Evolutionary conservation across 2,797 vertebrate genomes (phyloP), one percentile per base, ranked within the genome.

Genomic region (Melanotaenia trifasciata): DNA sequence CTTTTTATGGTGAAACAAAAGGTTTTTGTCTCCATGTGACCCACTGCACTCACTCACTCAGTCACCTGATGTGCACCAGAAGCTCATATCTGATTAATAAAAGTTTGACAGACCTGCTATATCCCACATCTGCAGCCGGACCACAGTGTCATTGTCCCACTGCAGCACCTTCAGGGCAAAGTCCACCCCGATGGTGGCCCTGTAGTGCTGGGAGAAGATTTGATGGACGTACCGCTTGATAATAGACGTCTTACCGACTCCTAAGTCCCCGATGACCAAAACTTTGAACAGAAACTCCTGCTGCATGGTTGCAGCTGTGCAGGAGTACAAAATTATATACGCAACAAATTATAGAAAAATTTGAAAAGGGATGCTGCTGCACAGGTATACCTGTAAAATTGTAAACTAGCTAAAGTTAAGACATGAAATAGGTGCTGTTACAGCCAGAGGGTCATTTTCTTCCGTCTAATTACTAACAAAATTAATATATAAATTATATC

Each of bases 91-190:
- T 7, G 59, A 3, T 35, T 58, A 1, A 58, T 64, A 51, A 35
- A 32, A 18, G 63, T 38, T 74, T 28, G 11, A 86, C 90, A 70
- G 54, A 95, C 94, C 95, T 81, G 95, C 95, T 36, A 95, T 95
- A 81, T 96, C 95, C 95, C 95, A 96, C 61, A 96, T 90, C 90
- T 96, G 95, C 5, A 95, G 87, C 20, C 95, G 93, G 80, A 96
- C 74, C 53, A 95, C 93, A 0, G 92, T 95, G 74, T 88, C 82
- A 0, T 64, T 70, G 86, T 95, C 90, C 95, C 94, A 95, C 61
- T 93, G 91, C 58, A 95, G 87, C 45, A 95, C 94, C 83, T 96
- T 95, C 57, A 96, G 90, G 36, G 94, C 94, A 66, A 96, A 96
- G 87, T 96, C 95, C 58, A 96, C 95, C 1, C 95, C 94, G 81